phyloP scores from a whole-genome alignment of 2,888 invertebrate species.

The Coleophora deauratella region DNA sequence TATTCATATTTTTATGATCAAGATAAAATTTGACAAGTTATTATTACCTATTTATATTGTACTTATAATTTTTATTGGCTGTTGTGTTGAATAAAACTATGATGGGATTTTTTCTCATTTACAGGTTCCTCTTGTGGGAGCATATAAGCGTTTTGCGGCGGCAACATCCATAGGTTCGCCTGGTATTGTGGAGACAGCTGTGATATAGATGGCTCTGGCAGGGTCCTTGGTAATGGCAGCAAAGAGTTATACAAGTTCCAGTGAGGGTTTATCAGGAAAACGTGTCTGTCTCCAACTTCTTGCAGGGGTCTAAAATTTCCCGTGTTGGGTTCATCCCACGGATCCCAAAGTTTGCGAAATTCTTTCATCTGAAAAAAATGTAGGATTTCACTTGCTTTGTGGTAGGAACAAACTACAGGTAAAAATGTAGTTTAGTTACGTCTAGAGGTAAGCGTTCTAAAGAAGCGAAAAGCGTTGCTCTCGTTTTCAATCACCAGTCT shows the following conservation, averaged over 20 bases:
- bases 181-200: slow-evolving; percentile 44
- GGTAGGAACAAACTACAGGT: too few relatives aligned
- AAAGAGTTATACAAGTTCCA: slow-evolving; percentile 64
- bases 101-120: slow-evolving; percentile 14
- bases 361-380: slow-evolving; percentile 56
- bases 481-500: too few relatives aligned
- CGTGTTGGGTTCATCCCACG: slow-evolving; percentile 62
- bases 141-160: slow-evolving; percentile 47
- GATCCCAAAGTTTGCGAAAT: slow-evolving; percentile 70
- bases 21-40: too few relatives aligned
- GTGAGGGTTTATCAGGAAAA: slow-evolving; percentile 73
- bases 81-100: too few relatives aligned
- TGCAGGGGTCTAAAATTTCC: slow-evolving; percentile 71
- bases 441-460: too few relatives aligned
- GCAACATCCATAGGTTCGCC: slow-evolving; percentile 42
- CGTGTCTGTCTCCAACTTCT: slow-evolving; percentile 43
- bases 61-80: too few relatives aligned
- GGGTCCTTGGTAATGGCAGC: slow-evolving; percentile 45
- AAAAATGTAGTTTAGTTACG: too few relatives aligned
- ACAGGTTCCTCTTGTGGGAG: slow-evolving; percentile 22
- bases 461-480: too few relatives aligned
- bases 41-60: too few relatives aligned
- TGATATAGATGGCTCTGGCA: slow-evolving; percentile 49
- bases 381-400: too few relatives aligned
- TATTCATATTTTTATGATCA: too few relatives aligned